phyloP scores from a whole-genome alignment of 2,797 vertebrate species.

The Hippocampus kuda region DNA sequence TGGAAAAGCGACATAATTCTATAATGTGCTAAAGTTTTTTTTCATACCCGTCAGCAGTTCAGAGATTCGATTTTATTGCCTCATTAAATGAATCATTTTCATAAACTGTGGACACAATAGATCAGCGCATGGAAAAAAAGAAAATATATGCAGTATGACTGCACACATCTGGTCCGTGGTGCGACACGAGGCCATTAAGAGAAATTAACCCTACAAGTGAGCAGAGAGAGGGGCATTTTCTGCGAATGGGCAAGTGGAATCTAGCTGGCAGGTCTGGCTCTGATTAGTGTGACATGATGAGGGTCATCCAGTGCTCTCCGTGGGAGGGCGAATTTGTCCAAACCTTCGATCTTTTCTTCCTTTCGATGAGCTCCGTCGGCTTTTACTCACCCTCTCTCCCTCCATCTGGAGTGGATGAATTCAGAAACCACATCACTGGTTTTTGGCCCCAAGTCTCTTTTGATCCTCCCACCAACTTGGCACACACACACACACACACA shows the following conservation, averaged over 20 bases:
- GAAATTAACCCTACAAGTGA: conserved; percentile 37
- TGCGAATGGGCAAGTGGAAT: conserved; percentile 44
- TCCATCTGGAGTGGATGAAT: conserved; percentile 90
- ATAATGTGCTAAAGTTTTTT: not conserved
- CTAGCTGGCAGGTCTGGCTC: conserved; percentile 62
- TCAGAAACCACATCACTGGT: conserved; percentile 84
- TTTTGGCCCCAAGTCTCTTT: conserved; percentile 75
- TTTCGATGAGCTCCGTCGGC: conserved; percentile 9
- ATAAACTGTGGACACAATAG: not conserved
- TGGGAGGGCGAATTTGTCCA: conserved; percentile 42
- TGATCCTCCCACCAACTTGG: conserved; percentile 75
- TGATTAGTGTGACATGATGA: conserved; percentile 69
- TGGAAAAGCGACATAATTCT: not conserved
- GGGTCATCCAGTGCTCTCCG: conserved; percentile 36
- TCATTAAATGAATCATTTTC: not conserved
- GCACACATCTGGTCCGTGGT: conserved; percentile 1
- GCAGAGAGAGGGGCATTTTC: conserved; percentile 50
- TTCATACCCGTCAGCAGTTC: not conserved
- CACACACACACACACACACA: conserved; percentile 31
- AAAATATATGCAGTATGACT: not conserved
- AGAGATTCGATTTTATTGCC: not conserved
- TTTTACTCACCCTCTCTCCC: conserved; percentile 25
- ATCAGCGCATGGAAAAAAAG: not conserved
- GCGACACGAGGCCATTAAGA: conserved; percentile 55
- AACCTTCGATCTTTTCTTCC: conserved; percentile 36